Base-by-base conservation (phyloP, 2,888 invertebrate species). In the Coenonympha glycerion region DNA sequence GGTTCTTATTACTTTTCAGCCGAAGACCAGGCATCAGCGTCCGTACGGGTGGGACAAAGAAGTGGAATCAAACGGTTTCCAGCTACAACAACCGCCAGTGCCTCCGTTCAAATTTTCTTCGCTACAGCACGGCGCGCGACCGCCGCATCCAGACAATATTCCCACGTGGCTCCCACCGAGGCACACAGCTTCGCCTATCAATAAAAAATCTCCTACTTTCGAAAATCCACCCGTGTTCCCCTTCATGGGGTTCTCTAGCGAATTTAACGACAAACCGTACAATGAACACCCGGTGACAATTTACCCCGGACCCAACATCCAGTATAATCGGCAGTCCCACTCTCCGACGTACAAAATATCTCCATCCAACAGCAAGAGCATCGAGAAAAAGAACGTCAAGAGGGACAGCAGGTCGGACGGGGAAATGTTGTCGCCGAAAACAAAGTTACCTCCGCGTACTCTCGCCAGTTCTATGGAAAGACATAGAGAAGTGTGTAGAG, bases 401-500 rank as follows among this genome's bases (percentile, higher is more conserved):
- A 76, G 78, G 22, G 86, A 85, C 58, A 73, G 73, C 59, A 76
- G 67, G 59, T 79, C 84, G 31, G 88, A 87, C 59, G 83, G 78
- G 36, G 85, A 85, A 58, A 76, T 80, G 72, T 65, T 87, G 55
- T 86, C 88, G 57, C 87, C 87, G 15, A 79, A 73, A 63, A 71
- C 71, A 69, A 89, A 90, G 85, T 76, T 91, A 68, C 92, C 92
- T 64, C 92, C 92, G 62, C 88, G 92, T 62, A 92, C 92, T 68
- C 88, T 92, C 71, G 90, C 92, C 55, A 90, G 90, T 68, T 92
- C 91, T 67, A 89, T 92, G 71, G 94, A 94, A 76, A 90, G 92
- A 68, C 94, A 93, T 82, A 91, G 93, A 70, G 93, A 93, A 86
- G 93, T 93, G 65, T 90, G 92, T 71, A 90, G 93, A 68, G 90